These are phyloP conservation scores for Phrynosoma blainvillii DNA, from an alignment of 2,113 vertebrate species.

Conservation along the genomic window DNA sequence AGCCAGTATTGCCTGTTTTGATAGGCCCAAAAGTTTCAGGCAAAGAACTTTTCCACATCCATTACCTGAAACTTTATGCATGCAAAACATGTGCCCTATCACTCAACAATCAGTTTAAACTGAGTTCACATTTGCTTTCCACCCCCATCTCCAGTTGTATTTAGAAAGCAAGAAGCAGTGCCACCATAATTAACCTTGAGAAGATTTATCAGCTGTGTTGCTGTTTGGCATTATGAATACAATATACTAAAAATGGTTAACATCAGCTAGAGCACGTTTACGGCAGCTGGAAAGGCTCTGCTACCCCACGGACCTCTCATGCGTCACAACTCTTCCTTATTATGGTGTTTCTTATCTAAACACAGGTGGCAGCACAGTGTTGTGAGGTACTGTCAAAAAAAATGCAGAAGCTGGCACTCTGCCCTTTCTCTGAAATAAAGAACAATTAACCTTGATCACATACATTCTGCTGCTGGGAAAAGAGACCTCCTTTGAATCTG, in stretches of 20 bases:
- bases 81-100: neutral
- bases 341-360: constrained; percentile 23
- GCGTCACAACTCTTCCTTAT: neutral
- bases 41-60: neutral
- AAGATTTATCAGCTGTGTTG: constrained; percentile 3
- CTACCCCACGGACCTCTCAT: neutral
- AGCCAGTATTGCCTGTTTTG: neutral
- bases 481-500: neutral
- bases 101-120: neutral
- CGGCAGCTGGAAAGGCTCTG: constrained; percentile 1
- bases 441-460: neutral
- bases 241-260: constrained; percentile 5
- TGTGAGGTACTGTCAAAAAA: neutral
- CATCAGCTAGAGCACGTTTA: neutral
- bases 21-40: neutral
- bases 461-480: neutral
- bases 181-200: neutral
- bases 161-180: neutral
- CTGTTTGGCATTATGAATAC: neutral
- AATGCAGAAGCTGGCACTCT: neutral
- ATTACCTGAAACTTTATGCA: neutral
- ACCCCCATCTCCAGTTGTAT: neutral
- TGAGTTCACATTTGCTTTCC: neutral
- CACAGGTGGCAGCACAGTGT: neutral
- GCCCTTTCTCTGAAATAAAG: neutral